Evolutionary conservation across 2,888 invertebrate species (phyloP).

Genomic region (Melieria omissa): DNA sequence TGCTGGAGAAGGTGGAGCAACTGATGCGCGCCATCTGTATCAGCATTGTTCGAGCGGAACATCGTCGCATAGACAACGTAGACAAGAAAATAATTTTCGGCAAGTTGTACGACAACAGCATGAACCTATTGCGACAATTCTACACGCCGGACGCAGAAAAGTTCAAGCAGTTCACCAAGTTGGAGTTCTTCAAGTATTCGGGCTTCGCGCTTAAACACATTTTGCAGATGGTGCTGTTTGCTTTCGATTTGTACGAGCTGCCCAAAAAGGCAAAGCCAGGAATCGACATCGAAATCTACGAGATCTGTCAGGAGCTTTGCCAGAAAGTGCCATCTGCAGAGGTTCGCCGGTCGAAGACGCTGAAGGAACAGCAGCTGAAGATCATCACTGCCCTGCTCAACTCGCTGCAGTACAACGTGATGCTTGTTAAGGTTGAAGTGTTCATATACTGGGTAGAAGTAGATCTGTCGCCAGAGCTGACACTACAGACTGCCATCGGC

Average conservation of each 20-base stretch:
- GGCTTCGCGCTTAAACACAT: constrained; percentile 55
- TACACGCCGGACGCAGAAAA: constrained; percentile 57
- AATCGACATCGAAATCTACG: constrained; percentile 49
- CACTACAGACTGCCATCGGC: constrained; percentile 56
- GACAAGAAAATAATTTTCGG: constrained; percentile 53
- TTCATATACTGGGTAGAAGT: constrained; percentile 61
- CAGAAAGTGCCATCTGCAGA: constrained; percentile 11
- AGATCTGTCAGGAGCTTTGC: constrained; percentile 47
- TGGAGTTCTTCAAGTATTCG: constrained; percentile 51
- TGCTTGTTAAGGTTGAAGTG: constrained; percentile 54
- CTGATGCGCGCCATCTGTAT: constrained; percentile 51
- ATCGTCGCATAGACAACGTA: constrained; percentile 48
- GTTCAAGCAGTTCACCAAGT: constrained; percentile 50
- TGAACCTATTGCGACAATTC: constrained; percentile 56
- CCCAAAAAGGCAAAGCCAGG: constrained; percentile 40
- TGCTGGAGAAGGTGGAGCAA: constrained; percentile 51
- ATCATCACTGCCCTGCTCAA: constrained; percentile 54
- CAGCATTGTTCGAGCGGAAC: constrained; percentile 53
- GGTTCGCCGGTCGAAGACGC: constrained; percentile 17
- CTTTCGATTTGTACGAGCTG: constrained; percentile 52
- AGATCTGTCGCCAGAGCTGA: constrained; percentile 48
- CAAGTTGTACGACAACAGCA: constrained; percentile 53
- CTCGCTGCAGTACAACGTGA: constrained; percentile 55
- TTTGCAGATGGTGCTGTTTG: constrained; percentile 50
- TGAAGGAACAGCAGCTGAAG: constrained; percentile 51